A percentile compares a stretch with the other conserved stretches of the same genome.
Conservation (phyloP, 2,797 vertebrate genomes). For the Sebastes minor region DNA sequence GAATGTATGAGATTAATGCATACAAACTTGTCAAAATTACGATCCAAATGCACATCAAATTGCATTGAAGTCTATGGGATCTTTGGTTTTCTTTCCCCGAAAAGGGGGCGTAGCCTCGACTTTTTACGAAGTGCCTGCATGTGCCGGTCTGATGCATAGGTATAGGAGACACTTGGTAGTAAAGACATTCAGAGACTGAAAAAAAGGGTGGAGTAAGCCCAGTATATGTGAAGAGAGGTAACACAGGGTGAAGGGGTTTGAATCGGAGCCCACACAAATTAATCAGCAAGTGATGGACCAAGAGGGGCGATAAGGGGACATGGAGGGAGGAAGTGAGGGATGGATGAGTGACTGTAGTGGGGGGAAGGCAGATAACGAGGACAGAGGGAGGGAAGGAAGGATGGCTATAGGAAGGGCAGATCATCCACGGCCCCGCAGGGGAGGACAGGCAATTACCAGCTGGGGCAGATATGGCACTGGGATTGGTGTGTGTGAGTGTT, state of each 20-base stretch:
- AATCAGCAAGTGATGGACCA: constrained; percentile 41
- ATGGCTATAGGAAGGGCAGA: constrained; percentile 64
- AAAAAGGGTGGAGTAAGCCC: not conserved
- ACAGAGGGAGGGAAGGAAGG: constrained; percentile 51
- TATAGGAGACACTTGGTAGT: not conserved
- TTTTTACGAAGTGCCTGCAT: too few species aligned
- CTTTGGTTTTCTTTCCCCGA: too few species aligned
- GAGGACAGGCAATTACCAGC: constrained; percentile 82
- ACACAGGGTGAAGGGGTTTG: not conserved
- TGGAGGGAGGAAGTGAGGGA: constrained; percentile 53
- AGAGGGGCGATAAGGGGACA: constrained; percentile 38
- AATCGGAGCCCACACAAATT: constrained; percentile 33
- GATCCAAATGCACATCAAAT: too few species aligned
- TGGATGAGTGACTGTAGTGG: constrained; percentile 30
- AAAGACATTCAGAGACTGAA: not conserved
- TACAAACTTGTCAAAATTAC: too few species aligned
- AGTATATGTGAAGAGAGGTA: not conserved
- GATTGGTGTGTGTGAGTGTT: constrained; percentile 44
- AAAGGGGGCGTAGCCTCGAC: too few species aligned
- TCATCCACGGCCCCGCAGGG: constrained; percentile 72
- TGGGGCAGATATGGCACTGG: constrained; percentile 70
- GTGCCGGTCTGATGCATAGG: not conserved
- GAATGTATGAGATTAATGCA: too few species aligned
- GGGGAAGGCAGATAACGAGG: constrained; percentile 61
- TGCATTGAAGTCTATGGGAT: too few species aligned